A percentile compares a stretch with the other conserved stretches of the same genome.
phyloP scores from a whole-genome alignment of 2,888 invertebrate species.

The Lasioglossum villosulum region DNA sequence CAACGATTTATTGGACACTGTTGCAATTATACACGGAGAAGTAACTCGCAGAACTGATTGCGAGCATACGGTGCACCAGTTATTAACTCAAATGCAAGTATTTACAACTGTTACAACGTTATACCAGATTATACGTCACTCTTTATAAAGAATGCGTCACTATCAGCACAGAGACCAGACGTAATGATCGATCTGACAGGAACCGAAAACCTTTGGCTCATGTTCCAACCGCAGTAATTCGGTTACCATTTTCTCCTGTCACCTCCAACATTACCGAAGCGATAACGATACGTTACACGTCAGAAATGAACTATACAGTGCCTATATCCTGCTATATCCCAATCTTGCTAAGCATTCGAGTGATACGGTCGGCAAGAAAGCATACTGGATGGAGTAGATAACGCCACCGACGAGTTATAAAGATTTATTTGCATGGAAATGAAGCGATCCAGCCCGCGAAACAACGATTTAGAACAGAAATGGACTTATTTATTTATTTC shows the following conservation, averaged over 20 bases:
- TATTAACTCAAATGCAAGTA: not conserved
- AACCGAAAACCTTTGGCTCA: conserved; percentile 5
- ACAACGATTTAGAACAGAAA: too few species aligned
- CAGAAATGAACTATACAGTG: not conserved
- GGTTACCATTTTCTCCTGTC: conserved; percentile 3
- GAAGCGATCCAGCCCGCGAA: too few species aligned
- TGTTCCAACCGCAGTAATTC: not conserved
- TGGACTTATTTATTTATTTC: too few species aligned
- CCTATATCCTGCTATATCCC: conserved; percentile 13
- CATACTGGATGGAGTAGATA: not conserved
- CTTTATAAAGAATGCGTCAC: not conserved
- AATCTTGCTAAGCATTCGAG: not conserved
- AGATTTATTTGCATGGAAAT: too few species aligned
- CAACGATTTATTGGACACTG: not conserved
- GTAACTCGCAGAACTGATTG: not conserved
- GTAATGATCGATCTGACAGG: not conserved
- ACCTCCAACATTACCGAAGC: conserved; percentile 1
- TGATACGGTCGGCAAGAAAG: conserved; percentile 3
- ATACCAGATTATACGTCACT: not conserved
- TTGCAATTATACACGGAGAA: not conserved
- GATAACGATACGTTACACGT: not conserved
- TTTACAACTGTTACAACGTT: not conserved
- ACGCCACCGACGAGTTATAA: not conserved
- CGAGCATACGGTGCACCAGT: not conserved
- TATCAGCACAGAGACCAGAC: not conserved